Base-by-base conservation (phyloP, 1,140 invertebrate genomes). In the Pseudomyrmex sp. region DNA sequence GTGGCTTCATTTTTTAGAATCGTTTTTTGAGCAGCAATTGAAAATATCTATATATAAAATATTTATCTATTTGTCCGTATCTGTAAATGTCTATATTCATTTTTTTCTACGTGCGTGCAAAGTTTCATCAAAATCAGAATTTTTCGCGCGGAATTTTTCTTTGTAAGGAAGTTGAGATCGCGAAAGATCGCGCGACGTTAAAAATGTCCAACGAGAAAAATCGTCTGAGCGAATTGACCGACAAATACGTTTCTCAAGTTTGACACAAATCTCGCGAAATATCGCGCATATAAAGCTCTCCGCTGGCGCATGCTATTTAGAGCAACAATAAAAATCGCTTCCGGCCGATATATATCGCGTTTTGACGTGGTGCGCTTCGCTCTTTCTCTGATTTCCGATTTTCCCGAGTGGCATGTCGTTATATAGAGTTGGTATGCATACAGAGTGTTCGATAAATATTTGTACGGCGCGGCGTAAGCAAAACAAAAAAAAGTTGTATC, bases 301-400 rank as follows among this genome's bases (percentile, higher is more conserved):
- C 15, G 1, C n/a, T 35, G 5, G 26, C 15, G 18, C 13, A 12
- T 26, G 76, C 15, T 70, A 70, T 79, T 79, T 70, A 70, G 44
- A 2, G 7, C 12, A 26, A 58, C 20, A 70, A 79, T 70, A 79
- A 79, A 76, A 79, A 58, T 70, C 65, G 10, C 52, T 79, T 70
- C 26, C 35, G 35, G 20, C 10, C 35, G 54, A 70, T 48, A 35
- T 48, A 35, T 58, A 58, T 1, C 35, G 9, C 63, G n/a, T 65
- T 62, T 75, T 5, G 12, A 52, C 63, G 18, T 10, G 35, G 52
- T 9, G 20, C 52, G 52, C 20, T 56, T 26, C 20, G 46, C 46
- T 59, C n/a, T 8, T 18, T 46, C 62, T 65, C 65, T 48, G 23
- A 75, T 75, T 26, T 79, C 20, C 65, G 20, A 69, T 58, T 69